Base-by-base conservation (phyloP, 1,140 invertebrate genomes). In the Tachypleus tridentatus region DNA sequence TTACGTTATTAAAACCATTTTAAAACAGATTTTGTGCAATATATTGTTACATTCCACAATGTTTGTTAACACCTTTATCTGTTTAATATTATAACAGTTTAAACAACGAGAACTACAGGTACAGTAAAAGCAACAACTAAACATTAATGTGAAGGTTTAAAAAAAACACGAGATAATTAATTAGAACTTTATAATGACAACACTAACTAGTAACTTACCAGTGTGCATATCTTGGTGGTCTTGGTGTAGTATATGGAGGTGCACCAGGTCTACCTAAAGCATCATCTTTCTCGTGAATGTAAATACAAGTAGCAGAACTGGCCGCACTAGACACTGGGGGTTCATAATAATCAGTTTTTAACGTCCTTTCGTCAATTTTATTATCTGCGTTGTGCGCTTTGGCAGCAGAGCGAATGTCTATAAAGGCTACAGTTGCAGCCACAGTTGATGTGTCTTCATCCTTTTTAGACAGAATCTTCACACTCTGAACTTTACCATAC, bases 401-500 rank as follows among this genome's bases (percentile, higher is more conserved):
- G 72, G 89, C 85, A 73, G 93, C 92, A 73, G 91, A 93, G 80
- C 91, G 93, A 81, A 95, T 95, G 83, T 96, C 93, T 84, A 93
- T 93, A 82, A 95, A 95, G 75, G 91, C 90, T 76, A 95, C 90
- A 74, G 91, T 92, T 75, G 91, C 91, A 71, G 82, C 82, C 60
- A 80, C 65, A 75, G 72, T 73, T 72, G 62, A 69, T 75, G 57
- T 58, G 54, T 64, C 70, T 53, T 69, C 67, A 48, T 70, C 68
- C 52, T 69, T 70, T 61, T 76, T 72, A 72, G 84, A 80, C 82
- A 93, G 83, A 78, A 94, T 82, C 80, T 93, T 93, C 82, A 94
- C 90, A 85, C 88, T 93, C 82, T 94, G 91, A 80, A 94, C 91
- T 82, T 89, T 89, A 81, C 91, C 91, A 93, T 93, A 93, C 81